Conservation (phyloP, 2,113 vertebrate genomes). For the Amphilophus citrinellus region DNA sequence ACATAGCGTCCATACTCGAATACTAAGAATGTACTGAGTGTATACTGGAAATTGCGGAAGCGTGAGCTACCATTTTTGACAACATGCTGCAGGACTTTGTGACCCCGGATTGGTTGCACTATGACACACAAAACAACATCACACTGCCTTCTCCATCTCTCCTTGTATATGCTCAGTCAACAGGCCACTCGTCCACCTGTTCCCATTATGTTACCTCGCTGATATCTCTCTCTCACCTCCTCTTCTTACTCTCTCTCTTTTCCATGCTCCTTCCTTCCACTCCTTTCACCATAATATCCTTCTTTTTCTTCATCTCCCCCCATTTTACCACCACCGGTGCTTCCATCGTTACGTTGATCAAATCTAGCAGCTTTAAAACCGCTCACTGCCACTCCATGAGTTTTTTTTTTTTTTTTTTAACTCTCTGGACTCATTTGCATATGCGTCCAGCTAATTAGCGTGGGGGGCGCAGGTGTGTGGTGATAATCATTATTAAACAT, state of each 20-base stretch:
- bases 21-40: background rate
- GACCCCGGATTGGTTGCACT: conserved; percentile 4
- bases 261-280: conserved; percentile 51
- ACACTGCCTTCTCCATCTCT: background rate
- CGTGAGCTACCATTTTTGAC: background rate
- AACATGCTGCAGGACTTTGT: conserved; percentile 6
- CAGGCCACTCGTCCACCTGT: conserved; percentile 72
- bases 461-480: conserved; percentile 97
- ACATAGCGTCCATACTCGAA: background rate
- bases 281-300: conserved; percentile 81
- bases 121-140: conserved; percentile 50
- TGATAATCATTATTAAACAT: conserved; percentile 99
- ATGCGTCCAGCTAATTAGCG: conserved; percentile 98
- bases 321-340: conserved; percentile 57
- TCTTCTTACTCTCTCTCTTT: conserved; percentile 30
- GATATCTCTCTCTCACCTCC: conserved; percentile 50
- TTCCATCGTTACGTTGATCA: conserved; percentile 92
- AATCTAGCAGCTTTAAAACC: conserved; percentile 96
- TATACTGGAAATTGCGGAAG: background rate
- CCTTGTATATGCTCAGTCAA: conserved; percentile 55
- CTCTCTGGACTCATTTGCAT: conserved; percentile 98
- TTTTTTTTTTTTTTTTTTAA: conserved; percentile 84
- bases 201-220: conserved; percentile 64
- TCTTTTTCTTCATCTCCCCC: conserved; percentile 63
- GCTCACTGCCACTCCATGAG: conserved; percentile 92